Evolutionary conservation across 2,113 vertebrate genomes (phyloP).

Genomic region (Rhegmatorhina hoffmannsi): DNA sequence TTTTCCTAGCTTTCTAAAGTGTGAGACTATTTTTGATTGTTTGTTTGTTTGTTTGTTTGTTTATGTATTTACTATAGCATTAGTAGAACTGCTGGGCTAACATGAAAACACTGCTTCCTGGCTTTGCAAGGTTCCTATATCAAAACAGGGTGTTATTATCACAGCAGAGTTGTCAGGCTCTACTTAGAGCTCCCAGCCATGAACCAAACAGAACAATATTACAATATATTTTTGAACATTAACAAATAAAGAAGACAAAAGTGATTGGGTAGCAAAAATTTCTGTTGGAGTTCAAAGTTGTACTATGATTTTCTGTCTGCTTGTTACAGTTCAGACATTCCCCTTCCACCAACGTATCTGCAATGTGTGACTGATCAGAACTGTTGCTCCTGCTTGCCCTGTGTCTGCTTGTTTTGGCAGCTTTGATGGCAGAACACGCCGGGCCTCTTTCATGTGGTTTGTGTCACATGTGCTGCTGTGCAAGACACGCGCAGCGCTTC

Average conservation of each 20-base stretch:
- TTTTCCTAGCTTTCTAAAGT: background rate
- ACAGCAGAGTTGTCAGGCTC: background rate
- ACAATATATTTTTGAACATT: background rate
- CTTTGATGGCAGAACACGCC: background rate
- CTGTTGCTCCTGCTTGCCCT: background rate
- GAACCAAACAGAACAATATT: background rate
- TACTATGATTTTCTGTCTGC: background rate
- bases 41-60: background rate
- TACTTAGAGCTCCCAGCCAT: background rate
- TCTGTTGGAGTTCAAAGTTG: background rate
- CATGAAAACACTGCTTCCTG: background rate
- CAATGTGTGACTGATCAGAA: background rate
- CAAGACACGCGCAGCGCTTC: background rate
- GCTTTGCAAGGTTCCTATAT: background rate
- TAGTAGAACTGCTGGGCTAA: background rate
- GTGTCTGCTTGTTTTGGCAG: conserved; percentile 42
- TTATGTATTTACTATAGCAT: background rate
- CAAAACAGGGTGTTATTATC: background rate
- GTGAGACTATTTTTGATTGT: no score
- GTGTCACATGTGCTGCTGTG: conserved; percentile 42
- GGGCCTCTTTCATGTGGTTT: conserved; percentile 48
- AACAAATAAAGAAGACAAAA: background rate
- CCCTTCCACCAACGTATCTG: background rate
- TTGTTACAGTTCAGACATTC: background rate
- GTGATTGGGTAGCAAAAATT: background rate